Percentiles rank a stretch among this genome's conserved stretches.
Evolutionary conservation across 64 coral and sea anemone genomes (phyloP).

Genomic region (Pocillopora damicornis): DNA sequence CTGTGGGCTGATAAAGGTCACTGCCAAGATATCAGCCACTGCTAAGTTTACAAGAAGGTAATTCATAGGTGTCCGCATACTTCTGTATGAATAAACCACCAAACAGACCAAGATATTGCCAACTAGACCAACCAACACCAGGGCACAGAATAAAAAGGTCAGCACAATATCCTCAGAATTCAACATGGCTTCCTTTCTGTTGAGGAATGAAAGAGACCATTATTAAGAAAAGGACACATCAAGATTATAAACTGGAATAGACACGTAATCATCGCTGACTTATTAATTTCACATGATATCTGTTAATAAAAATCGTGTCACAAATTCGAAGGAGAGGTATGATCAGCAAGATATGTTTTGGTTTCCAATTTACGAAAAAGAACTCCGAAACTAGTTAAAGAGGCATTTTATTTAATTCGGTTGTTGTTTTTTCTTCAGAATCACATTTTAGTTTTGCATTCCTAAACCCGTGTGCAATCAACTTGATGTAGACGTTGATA

Average conservation of each 20-base stretch:
- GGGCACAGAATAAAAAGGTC: not conserved
- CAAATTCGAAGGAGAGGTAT: no score
- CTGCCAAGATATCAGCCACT: not conserved
- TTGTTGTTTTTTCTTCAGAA: no score
- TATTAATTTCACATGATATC: not conserved
- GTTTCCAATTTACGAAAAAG: no score
- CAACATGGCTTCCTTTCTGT: not conserved
- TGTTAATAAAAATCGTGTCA: no score
- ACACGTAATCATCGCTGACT: not conserved
- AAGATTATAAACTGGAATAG: not conserved
- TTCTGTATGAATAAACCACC: not conserved
- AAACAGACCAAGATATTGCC: constrained; percentile 8
- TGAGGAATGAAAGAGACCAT: not conserved
- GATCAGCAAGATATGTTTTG: no score
- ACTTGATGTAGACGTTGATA: no score
- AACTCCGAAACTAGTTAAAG: no score
- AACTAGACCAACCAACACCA: not conserved
- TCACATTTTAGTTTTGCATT: no score
- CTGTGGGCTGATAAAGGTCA: not conserved
- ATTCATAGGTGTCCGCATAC: constrained; percentile 4
- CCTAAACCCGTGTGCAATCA: no score
- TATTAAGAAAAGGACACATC: no score
- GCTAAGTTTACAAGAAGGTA: constrained; percentile 16
- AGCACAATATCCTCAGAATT: not conserved
- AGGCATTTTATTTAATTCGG: no score